A percentile compares a stretch with the other conserved stretches of the same genome.
Conservation (phyloP, 2,113 vertebrate species). For the Colinus virginianus region DNA sequence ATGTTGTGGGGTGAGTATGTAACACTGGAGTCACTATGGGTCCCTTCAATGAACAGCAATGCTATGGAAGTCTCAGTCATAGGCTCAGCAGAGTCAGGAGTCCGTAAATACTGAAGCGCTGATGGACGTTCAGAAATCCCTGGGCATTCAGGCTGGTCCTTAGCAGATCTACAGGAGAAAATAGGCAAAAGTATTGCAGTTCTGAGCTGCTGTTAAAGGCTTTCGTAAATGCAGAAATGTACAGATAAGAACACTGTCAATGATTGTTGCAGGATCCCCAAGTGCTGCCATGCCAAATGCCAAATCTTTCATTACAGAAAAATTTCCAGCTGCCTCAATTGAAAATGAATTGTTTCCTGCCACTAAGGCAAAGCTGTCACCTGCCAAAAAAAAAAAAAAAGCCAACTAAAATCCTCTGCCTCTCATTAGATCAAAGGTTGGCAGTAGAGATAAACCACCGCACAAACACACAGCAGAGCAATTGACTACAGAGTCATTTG, state of each 20-base stretch:
- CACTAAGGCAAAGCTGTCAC: constrained; percentile 29
- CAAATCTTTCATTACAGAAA: constrained; percentile 40
- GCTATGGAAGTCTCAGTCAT: background rate
- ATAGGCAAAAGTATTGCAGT: background rate
- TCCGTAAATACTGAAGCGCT: background rate
- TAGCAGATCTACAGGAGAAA: background rate
- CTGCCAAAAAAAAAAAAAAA: constrained; percentile 19
- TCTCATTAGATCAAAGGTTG: constrained; percentile 60
- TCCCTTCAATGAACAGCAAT: background rate
- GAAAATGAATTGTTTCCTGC: constrained; percentile 60
- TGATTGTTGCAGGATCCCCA: background rate
- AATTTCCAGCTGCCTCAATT: constrained; percentile 37
- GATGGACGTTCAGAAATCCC: background rate
- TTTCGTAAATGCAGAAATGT: background rate
- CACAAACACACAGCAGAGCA: constrained; percentile 29
- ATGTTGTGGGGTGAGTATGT: rapidly evolving
- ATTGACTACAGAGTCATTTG: constrained; percentile 59
- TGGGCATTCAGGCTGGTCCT: background rate
- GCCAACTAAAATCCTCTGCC: constrained; percentile 44
- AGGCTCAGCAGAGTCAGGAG: background rate
- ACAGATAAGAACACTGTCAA: background rate
- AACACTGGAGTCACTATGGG: background rate
- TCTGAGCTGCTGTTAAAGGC: background rate
- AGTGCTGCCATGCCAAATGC: background rate
- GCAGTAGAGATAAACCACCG: constrained; percentile 55